Evolutionary conservation across 2,888 invertebrate genomes (phyloP).

Genomic region (Sphaerophoria rueppellii): DNA sequence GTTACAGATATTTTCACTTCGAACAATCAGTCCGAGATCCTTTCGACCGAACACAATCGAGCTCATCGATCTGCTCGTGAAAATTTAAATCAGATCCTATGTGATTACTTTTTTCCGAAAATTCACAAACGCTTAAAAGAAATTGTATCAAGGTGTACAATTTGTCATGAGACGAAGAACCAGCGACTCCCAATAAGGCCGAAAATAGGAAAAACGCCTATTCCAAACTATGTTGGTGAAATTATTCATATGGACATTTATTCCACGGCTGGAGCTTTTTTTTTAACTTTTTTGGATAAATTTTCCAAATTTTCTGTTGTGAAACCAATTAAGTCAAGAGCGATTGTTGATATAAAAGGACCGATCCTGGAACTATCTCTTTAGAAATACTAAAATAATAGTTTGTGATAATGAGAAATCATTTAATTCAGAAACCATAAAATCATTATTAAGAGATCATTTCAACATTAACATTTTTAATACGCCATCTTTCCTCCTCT

Average conservation of each 20-base stretch:
- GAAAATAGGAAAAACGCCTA: constrained; percentile 11
- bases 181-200: constrained; percentile 29
- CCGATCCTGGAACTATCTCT: constrained; percentile 2
- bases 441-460: constrained; percentile 15
- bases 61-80: constrained; percentile 50
- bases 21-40: constrained; percentile 33
- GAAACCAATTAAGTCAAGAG: constrained; percentile 16
- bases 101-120: constrained; percentile 39
- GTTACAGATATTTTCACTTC: constrained; percentile 9
- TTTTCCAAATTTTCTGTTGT: constrained; percentile 43
- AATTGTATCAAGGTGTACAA: constrained; percentile 34
- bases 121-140: constrained; percentile 28
- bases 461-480: constrained; percentile 15
- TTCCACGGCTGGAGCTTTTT: not conserved
- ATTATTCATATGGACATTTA: constrained; percentile 25
- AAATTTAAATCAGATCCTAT: constrained; percentile 29
- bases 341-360: constrained; percentile 36
- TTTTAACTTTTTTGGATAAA: constrained; percentile 19
- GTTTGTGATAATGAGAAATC: constrained; percentile 24
- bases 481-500: not conserved
- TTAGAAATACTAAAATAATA: constrained; percentile 15
- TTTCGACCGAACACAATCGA: constrained; percentile 30
- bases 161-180: constrained; percentile 37
- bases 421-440: not conserved
- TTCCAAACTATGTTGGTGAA: constrained; percentile 3